A percentile compares a stretch with the other conserved stretches of the same genome.
These are phyloP conservation scores for Pseudocheirus occidentalis DNA, from an alignment of 2,797 vertebrate species.

Conservation along the genomic window DNA sequence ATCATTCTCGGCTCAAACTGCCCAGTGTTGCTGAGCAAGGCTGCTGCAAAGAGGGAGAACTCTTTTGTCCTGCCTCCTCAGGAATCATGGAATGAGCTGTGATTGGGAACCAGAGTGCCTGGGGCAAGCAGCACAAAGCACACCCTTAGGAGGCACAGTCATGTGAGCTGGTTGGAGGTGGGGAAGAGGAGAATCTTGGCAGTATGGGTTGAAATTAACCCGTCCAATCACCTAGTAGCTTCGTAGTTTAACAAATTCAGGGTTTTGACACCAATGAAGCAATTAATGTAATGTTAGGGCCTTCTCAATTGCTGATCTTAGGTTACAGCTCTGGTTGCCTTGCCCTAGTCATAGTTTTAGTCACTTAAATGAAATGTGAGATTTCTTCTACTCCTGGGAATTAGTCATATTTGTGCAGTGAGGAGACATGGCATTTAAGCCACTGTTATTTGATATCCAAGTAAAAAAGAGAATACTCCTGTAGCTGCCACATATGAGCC, in stretches of 20 bases:
- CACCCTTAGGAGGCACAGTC: background rate
- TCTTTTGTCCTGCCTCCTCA: slow-evolving; percentile 6
- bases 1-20: background rate
- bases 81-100: slow-evolving; percentile 21
- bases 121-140: background rate
- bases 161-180: background rate
- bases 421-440: slow-evolving; percentile 53
- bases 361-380: background rate
- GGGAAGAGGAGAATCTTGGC: background rate
- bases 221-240: background rate
- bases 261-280: background rate
- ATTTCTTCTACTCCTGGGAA: slow-evolving; percentile 32
- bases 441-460: slow-evolving; percentile 34
- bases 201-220: background rate
- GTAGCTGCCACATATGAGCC: slow-evolving; percentile 73
- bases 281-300: background rate
- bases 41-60: background rate
- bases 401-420: slow-evolving; percentile 45
- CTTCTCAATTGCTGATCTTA: background rate
- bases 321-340: background rate
- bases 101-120: background rate
- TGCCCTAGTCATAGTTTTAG: background rate
- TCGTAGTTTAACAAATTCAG: background rate
- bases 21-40: background rate
- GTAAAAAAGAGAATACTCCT: slow-evolving; percentile 58